Evolutionary conservation across 2,888 invertebrate species (phyloP).

Genomic region (Hyles lineata): DNA sequence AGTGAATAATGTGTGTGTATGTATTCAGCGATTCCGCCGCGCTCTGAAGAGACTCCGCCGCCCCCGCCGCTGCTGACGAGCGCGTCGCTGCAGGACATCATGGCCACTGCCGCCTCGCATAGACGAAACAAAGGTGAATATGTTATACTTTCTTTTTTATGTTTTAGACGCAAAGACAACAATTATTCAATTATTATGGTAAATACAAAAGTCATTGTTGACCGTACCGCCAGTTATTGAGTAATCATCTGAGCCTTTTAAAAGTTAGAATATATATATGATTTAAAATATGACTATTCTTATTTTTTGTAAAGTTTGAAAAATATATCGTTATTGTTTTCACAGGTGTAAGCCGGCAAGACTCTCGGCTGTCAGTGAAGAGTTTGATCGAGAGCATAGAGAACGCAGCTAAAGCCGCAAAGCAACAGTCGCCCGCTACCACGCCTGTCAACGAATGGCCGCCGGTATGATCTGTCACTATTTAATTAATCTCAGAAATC

Average conservation of each 20-base stretch:
- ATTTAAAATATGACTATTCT: not conserved
- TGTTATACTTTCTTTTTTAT: not conserved
- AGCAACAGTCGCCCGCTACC: conserved; percentile 77
- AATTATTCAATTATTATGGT: too few species aligned
- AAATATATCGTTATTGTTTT: not conserved
- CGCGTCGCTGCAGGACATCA: conserved; percentile 80
- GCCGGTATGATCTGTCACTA: conserved; percentile 56
- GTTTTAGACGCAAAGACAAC: not conserved
- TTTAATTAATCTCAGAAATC: not conserved
- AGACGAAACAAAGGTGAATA: conserved; percentile 74
- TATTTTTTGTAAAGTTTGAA: not conserved
- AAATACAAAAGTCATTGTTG: too few species aligned
- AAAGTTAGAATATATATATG: too few species aligned
- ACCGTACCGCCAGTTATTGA: too few species aligned
- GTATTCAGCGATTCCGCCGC: conserved; percentile 70
- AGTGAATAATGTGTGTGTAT: not conserved
- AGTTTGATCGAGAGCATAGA: conserved; percentile 96
- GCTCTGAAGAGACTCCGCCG: conserved; percentile 71
- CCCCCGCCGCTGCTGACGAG: conserved; percentile 78
- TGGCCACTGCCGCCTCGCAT: conserved; percentile 81
- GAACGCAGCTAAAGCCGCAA: conserved; percentile 91
- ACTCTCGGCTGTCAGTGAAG: conserved; percentile 94
- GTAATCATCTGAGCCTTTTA: too few species aligned
- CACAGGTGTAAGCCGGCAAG: conserved; percentile 84
- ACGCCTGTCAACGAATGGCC: conserved; percentile 78